phyloP scores from a whole-genome alignment of 1,140 invertebrate genomes.

The Saxidomus purpurata region DNA sequence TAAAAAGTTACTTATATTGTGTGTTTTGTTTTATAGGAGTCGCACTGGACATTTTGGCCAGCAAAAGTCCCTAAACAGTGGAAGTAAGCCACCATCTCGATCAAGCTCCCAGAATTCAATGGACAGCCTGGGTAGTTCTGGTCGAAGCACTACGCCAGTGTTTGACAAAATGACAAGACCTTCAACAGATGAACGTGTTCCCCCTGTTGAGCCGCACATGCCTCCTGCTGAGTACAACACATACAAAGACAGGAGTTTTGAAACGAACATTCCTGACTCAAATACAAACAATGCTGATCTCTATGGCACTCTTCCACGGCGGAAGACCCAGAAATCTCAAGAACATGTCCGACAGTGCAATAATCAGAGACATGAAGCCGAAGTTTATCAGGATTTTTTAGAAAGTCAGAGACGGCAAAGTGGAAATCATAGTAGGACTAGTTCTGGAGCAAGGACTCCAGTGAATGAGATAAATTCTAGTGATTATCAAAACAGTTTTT shows the following conservation, averaged over 20 bases:
- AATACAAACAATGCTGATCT: conserved; percentile 55
- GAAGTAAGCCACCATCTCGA: conserved; percentile 43
- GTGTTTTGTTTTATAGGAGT: neutral
- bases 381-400: conserved; percentile 61
- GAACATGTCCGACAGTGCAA: conserved; percentile 55
- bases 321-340: conserved; percentile 63
- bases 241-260: conserved; percentile 59
- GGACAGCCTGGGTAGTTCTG: conserved; percentile 41
- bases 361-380: conserved; percentile 58
- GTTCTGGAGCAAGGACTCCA: conserved; percentile 56
- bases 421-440: conserved; percentile 50
- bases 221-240: conserved; percentile 14
- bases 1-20: no score
- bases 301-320: conserved; percentile 60
- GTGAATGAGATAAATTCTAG: conserved; percentile 47
- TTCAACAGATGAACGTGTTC: conserved; percentile 58
- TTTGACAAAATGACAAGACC: conserved; percentile 57
- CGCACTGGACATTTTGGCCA: conserved; percentile 17
- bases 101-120: conserved; percentile 61
- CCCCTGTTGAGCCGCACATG: conserved; percentile 45
- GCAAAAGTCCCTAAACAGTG: conserved; percentile 16
- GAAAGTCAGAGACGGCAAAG: conserved; percentile 58
- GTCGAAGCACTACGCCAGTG: conserved; percentile 60
- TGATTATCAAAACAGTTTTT: conserved; percentile 14
- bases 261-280: conserved; percentile 34